A percentile compares a stretch with the other conserved stretches of the same genome.
Evolutionary conservation across 2,113 vertebrate species (phyloP).

Genomic region (Albula glossodonta): DNA sequence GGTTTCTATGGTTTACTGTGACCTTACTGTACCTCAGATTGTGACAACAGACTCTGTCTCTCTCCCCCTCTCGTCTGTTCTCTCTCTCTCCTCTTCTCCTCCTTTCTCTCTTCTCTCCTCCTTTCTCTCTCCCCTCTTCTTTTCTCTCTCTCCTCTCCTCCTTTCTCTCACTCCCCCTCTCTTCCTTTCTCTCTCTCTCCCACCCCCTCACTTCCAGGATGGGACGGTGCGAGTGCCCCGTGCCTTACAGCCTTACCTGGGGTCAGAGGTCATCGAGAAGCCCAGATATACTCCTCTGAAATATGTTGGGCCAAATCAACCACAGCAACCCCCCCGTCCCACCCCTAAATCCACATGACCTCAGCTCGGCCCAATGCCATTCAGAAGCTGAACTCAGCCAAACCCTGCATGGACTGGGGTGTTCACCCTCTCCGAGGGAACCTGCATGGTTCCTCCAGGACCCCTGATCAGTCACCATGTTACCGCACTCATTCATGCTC

Average conservation of each 20-base stretch:
- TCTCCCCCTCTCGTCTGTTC: no score
- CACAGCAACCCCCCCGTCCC: constrained; percentile 48
- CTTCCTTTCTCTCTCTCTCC: not conserved
- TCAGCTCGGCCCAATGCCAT: no score
- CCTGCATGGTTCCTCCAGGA: not conserved
- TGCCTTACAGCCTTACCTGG: constrained; percentile 78
- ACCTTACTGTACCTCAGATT: no score
- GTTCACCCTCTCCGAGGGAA: not conserved
- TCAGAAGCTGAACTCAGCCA: not conserved
- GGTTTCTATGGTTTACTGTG: no score
- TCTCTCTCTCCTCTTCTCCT: no score
- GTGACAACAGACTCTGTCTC: no score
- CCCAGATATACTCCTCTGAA: constrained; percentile 70
- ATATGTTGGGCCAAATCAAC: constrained; percentile 90
- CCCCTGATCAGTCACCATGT: not conserved
- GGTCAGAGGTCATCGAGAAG: constrained; percentile 72
- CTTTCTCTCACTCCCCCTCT: not conserved
- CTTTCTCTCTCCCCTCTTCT: no score
- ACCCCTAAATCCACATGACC: constrained; percentile 5
- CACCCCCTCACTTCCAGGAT: constrained; percentile 63
- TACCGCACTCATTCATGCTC: no score
- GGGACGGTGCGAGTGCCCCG: constrained; percentile 76
- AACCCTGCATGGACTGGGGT: not conserved
- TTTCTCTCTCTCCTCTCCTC: no score
- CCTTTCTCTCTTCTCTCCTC: no score